Evolutionary conservation across 2,888 invertebrate species (phyloP).

Genomic region (Caenorhabditis sp.): DNA sequence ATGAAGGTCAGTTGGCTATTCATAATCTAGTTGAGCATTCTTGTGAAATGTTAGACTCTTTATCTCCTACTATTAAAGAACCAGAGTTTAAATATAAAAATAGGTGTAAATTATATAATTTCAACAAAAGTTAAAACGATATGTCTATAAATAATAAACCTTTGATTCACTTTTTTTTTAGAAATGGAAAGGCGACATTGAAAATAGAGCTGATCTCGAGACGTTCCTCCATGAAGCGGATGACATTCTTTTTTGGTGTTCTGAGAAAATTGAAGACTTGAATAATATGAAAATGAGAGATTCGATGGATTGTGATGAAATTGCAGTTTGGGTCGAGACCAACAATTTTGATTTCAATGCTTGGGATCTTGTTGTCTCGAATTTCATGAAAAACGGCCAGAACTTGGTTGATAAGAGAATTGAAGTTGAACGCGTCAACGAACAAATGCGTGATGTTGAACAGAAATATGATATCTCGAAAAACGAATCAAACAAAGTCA

Average conservation of each 20-base stretch:
- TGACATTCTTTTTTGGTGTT: slow-evolving; percentile 45
- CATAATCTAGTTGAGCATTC: no score
- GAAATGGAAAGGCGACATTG: slow-evolving; percentile 21
- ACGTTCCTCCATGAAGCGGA: slow-evolving; percentile 37
- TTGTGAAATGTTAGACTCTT: no score
- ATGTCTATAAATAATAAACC: no score
- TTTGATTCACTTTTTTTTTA: background rate
- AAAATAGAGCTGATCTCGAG: slow-evolving; percentile 31
- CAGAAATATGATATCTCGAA: slow-evolving; percentile 3
- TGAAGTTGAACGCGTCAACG: slow-evolving; percentile 4
- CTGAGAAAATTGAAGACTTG: slow-evolving; percentile 18
- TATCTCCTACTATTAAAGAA: no score
- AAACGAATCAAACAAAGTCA: background rate
- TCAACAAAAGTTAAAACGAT: no score
- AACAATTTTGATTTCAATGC: slow-evolving; percentile 28
- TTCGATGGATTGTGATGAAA: slow-evolving; percentile 24
- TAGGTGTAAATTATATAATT: no score
- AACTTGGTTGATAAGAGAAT: background rate
- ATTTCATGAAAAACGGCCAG: slow-evolving; percentile 7
- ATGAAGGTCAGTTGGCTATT: no score
- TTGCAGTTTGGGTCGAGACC: slow-evolving; percentile 26
- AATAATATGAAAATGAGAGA: slow-evolving; percentile 13
- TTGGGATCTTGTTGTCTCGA: slow-evolving; percentile 19
- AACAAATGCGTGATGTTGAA: slow-evolving; percentile 2
- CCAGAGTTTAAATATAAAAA: no score